Conservation (phyloP, 2,113 vertebrate species). For the Apaloderma vittatum region DNA sequence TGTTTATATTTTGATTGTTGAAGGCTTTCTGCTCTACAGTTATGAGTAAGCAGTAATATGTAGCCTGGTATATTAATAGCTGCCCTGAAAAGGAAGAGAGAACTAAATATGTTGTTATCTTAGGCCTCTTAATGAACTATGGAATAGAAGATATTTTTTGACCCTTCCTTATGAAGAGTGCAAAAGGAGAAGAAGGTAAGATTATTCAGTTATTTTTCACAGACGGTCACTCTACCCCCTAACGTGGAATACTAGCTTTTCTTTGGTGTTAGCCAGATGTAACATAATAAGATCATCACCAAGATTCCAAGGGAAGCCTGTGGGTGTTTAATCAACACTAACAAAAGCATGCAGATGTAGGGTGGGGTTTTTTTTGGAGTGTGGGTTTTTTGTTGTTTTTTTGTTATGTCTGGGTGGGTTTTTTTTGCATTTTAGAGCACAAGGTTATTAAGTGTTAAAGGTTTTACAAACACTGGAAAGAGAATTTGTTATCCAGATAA, state of each 20-base stretch:
- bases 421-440: not conserved
- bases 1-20: slow-evolving; percentile 87
- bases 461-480: not conserved
- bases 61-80: not conserved
- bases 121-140: slow-evolving; percentile 88
- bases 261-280: not conserved
- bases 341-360: not conserved
- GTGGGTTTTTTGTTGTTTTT: not conserved
- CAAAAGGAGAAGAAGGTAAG: slow-evolving; percentile 89
- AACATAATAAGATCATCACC: not conserved
- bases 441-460: not conserved
- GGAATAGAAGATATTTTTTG: slow-evolving; percentile 90
- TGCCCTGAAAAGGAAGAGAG: not conserved
- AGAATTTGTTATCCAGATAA: not conserved
- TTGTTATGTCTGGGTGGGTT: not conserved
- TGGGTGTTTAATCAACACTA: not conserved
- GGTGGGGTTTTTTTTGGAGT: not conserved
- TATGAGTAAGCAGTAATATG: slow-evolving; percentile 82
- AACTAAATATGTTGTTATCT: slow-evolving; percentile 48
- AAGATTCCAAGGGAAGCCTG: not conserved
- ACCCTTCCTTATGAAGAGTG: slow-evolving; percentile 92
- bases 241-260: not conserved
- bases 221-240: not conserved
- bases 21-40: slow-evolving; percentile 95
- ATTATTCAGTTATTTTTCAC: not conserved